Base-by-base conservation (phyloP, 2,797 vertebrate species). In the Centropyge bicolor region DNA sequence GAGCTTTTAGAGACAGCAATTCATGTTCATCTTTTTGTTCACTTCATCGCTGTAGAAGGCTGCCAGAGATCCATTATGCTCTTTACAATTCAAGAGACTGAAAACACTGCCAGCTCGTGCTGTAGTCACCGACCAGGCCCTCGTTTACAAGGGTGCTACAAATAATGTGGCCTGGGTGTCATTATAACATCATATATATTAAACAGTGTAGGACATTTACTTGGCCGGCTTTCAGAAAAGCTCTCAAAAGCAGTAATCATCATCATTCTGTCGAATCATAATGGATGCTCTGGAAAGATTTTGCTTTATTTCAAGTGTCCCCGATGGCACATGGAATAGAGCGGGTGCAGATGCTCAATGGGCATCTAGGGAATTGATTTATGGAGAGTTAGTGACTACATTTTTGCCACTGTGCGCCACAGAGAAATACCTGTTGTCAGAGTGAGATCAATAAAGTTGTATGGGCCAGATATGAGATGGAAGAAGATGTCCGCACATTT, bases 81-180 rank as follows among this genome's bases (percentile, higher is more conserved):
- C 78, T 71, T 82, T 43, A 31, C 61, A 67, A 67, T 19, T 80
- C 41, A 78, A 74, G 70, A 80, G 43, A 83, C 54, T 59, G 52
- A 86, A 84, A 86, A 88, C 91, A 93, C 92, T 93, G 92, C 92
- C 93, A 92, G 83, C 80, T 76, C 59, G 69, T 40, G 49, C 77
- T 62, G 85, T 45, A 78, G 83, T 80, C 36, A 65, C 78, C 55
- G 40, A 65, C 78, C 73, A 78, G 90, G 72, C 68, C 84, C 78
- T 82, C 48, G 45, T 90, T 88, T 88, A 84, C 85, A 88, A 87
- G 52, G 89, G 86, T 90, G 88, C 88, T 89, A 86, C 65, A 76
- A 73, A 76, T 72, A 64, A 72, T 77, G 63, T 57, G 81, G 74
- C 82, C 84, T 90, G 86, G 86, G 76, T 78, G 74, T 78, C 82